Percentiles rank a stretch among this genome's conserved stretches.
Evolutionary conservation across 2,797 vertebrate species (phyloP).

Genomic region (Anguilla anguilla): DNA sequence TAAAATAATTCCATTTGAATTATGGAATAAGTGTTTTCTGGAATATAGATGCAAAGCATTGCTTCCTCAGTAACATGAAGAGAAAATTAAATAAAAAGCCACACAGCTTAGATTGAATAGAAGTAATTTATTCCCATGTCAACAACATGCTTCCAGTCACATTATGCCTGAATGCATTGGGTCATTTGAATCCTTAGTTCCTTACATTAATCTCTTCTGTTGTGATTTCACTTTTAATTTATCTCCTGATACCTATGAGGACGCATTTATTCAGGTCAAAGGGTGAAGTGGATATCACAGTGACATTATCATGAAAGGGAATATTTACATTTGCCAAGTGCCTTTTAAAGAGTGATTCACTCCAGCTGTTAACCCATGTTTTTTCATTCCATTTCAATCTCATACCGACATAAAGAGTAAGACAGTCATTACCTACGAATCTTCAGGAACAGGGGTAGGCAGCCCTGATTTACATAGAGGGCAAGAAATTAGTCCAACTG

Average conservation of each 20-base stretch:
- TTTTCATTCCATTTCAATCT: conserved; percentile 28
- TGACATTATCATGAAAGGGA: not conserved
- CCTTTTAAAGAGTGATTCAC: not conserved
- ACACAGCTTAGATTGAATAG: not conserved
- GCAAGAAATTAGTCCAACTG: too few relatives aligned
- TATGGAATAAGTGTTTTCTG: not conserved
- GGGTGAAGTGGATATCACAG: not conserved
- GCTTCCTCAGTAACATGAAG: not conserved
- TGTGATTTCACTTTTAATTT: not conserved
- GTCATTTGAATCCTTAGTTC: not conserved
- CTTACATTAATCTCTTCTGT: not conserved
- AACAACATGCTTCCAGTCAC: not conserved
- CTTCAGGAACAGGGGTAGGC: too few relatives aligned
- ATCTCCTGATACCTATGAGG: not conserved
- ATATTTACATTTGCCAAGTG: not conserved
- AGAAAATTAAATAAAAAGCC: not conserved
- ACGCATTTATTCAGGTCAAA: not conserved
- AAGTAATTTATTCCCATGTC: not conserved
- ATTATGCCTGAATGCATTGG: not conserved
- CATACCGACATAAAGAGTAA: conserved; percentile 26
- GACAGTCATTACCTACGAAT: conserved; percentile 34
- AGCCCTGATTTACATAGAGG: not conserved
- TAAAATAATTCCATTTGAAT: not conserved
- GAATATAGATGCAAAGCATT: not conserved
- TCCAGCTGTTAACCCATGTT: not conserved